Evolutionary conservation across 2,113 vertebrate genomes (phyloP), one percentile per base, ranked within the genome.

Genomic region (Lamprotornis superbus): DNA sequence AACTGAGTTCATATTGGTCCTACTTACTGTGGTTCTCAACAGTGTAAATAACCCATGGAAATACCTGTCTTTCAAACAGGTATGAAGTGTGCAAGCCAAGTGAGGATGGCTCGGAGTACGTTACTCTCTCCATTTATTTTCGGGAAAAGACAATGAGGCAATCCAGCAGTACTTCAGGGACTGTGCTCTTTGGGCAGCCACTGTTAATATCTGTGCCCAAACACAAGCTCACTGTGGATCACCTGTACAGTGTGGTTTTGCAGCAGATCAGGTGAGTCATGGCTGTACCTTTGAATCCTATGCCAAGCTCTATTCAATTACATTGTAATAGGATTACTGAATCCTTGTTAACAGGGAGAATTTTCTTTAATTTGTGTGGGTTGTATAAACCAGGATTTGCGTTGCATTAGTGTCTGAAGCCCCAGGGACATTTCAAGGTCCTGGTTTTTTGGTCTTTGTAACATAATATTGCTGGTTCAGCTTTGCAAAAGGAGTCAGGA

Each of bases 61-160:
- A 90, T 33, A 84, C 61, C 21, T 97, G 12, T 97, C 63, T 95
- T 82, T 93, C 15, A 11, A 78, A 83, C 96, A 99, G 99, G 90
- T 99, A 99, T 2, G 99, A 99, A 95, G 98, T 99, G 37, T 92
- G 87, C 95, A 97, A 89, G 83, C 77, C 93, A 14, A 76, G 71
- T 3, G n/a, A 79, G 25, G 98, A 97, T 13, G 94, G 93, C 85
- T 93, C 90, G 0, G 98, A 98, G 53, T 96, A 50, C 33, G 97
- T 99, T 94, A 99, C 98, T 59, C 98, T 99, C 91, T 99, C 98
- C 5, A 96, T 99, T 75, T 99, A 99, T 97, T 99, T 99, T 95
- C 98, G 99, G 97, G 99, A 99, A 92, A 98, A 98, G 94, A 98
- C 98, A 93, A 71, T 97, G 64, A 98, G 98, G 77, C 98, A 98